Evolutionary conservation across 2,888 invertebrate genomes (phyloP).

Genomic region (Danaus chrysippus): DNA sequence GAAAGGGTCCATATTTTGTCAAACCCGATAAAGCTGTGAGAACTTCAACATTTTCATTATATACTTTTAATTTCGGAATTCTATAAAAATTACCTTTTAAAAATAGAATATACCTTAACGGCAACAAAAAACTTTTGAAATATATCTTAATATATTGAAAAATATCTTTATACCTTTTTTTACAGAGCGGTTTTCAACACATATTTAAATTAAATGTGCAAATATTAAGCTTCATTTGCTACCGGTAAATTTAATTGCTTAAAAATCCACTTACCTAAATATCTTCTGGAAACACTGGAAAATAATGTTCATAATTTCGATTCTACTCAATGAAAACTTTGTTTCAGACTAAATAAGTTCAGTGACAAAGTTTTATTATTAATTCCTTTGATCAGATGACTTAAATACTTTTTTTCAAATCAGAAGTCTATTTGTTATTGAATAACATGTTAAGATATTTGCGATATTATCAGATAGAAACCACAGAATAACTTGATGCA

Average conservation of each 20-base stretch:
- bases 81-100: neutral
- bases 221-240: too few relatives aligned
- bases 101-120: too few relatives aligned
- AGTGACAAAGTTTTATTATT: neutral
- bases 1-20: neutral
- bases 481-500: too few relatives aligned
- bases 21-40: neutral
- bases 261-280: conserved; percentile 30
- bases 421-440: neutral
- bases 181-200: too few relatives aligned
- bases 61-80: neutral
- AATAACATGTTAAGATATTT: too few relatives aligned
- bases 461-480: too few relatives aligned
- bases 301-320: conserved; percentile 40
- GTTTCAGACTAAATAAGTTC: conserved; percentile 12
- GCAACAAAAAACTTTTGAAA: too few relatives aligned
- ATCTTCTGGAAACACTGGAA: conserved; percentile 37
- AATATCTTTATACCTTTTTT: too few relatives aligned
- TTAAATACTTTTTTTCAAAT: neutral
- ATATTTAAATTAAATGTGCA: too few relatives aligned
- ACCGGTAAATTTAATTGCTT: neutral
- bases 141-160: too few relatives aligned
- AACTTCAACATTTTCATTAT: conserved; percentile 1
- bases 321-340: conserved; percentile 21
- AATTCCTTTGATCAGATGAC: neutral